Base-by-base conservation (phyloP, 2,888 invertebrate genomes). In the Meghimatium bilineatum region DNA sequence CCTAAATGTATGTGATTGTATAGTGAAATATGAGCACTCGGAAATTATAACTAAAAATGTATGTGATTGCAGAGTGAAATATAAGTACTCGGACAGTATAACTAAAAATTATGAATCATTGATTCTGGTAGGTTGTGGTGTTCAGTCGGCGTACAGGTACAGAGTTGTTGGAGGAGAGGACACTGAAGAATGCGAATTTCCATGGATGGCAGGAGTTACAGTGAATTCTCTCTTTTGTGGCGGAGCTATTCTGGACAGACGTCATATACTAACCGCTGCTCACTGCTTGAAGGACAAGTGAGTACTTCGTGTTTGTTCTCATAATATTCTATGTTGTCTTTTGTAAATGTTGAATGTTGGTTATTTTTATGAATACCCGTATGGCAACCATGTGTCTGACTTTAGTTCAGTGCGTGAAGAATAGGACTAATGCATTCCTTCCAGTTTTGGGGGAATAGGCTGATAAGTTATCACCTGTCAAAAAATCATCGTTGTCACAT, bases 191-290 rank as follows among this genome's bases (percentile, higher is more conserved):
- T 86, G 86, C 23, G 86, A 86, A 79, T 86, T 86, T 38, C 87
- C 87, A 10, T 87, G 85, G 83, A 63, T 80, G 29, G 86, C 82
- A 17, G 82, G 78, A 26, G 52, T 83, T 29, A 74, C 66, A 34
- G 56, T 82, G 8, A 72, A 83, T 20, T 20, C 78, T n/a, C 56
- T 36, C 23, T 78, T 86, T 60, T 90, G 90, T 77, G 90, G 89
- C 0, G 90, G 89, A n/a, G 87, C 86, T 38, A 84, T 90, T 29
- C 44, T 87, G 29, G 85, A 86, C 60, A 49, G 60, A 20, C 80
- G 85, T 0, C 84, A 84, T 56, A 72, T 87, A 26, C 63, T 87
- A 36, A 87, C 87, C 2, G 87, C 87, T 14, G 87, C 85, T 14
- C 87, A 87, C 80, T 87, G 87, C 52, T 56, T 87, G 32, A 71